Evolutionary conservation across 2,888 invertebrate genomes (phyloP), one percentile per base, ranked within the genome.

Genomic region (Agrochola macilenta): DNA sequence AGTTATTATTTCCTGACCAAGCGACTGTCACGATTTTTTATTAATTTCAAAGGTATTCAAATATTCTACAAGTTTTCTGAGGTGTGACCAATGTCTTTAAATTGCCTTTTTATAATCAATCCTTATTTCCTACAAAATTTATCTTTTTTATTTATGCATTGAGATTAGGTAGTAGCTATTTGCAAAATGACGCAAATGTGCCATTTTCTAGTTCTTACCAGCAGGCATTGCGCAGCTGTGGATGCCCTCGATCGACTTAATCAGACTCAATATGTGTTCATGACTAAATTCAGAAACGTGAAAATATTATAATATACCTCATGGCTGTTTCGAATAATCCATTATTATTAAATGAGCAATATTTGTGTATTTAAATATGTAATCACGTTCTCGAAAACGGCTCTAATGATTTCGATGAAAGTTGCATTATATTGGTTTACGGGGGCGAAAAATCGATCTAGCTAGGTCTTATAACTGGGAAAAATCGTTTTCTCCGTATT

Each of bases 61-160:
- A 70, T 63, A 63, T 73, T 81, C 63, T 54, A 72, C 39, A 54
- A 78, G 30, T 39, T 58, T 78, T 74, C 63, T 74, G 74, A 82
- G 71, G 81, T 83, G 85, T 84, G 87, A 85, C 87, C 71, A 88
- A 88, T 87, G 64, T 76, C 23, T 58, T 65, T 68, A 81, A 74
- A 84, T 87, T 87, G 69, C 71, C 46, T 61, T 83, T 83, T 74
- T 83, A 72, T 69, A 70, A 70, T 73, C 74, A 52, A 74, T 76
- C 76, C 74, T 61, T 69, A 66, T 60, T 69, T 54, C 17, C 49
- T 23, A 23, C 14, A 60, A 70, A 52, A 39, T 5, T 0, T 52
- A 30, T 30, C 9, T 58, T 60, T 78, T 30, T 39, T 35, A 35
- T 4, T 26, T n/a, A 11, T 14, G 7, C 11, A n/a, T 74, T 68